phyloP scores from a whole-genome alignment of 1,140 invertebrate species.

The Drosophila mayri region DNA sequence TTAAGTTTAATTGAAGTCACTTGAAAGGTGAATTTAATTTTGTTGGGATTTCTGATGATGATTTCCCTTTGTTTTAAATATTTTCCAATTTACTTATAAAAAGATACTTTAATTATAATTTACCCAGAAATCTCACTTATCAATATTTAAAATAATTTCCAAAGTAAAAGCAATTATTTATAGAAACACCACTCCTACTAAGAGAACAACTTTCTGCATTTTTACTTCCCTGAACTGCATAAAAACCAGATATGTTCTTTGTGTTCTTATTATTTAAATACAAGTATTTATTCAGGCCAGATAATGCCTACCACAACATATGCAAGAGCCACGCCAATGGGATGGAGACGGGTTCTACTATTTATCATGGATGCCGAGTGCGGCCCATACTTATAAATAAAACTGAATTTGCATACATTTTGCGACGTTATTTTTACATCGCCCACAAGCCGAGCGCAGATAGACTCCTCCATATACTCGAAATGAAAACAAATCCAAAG shows the following conservation, averaged over 20 bases:
- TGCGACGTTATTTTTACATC: constrained; percentile 56
- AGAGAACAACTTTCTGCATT: not conserved
- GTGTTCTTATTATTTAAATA: not conserved
- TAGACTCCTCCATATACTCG: constrained; percentile 12
- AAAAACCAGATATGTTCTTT: not conserved
- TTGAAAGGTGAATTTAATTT: too few species aligned
- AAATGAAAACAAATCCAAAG: constrained; percentile 79
- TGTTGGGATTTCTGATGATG: rapidly evolving
- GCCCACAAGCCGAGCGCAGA: constrained; percentile 38
- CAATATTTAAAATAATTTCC: too few species aligned
- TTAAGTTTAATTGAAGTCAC: not conserved
- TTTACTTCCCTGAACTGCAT: not conserved
- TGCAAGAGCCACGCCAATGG: constrained; percentile 1
- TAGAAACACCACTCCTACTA: too few species aligned
- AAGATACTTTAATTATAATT: not conserved
- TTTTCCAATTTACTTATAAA: not conserved
- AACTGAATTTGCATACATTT: constrained; percentile 53
- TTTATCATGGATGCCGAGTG: constrained; percentile 11
- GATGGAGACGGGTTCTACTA: constrained; percentile 4
- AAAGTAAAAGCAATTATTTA: not conserved
- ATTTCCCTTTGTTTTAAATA: too few species aligned
- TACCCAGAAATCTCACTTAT: not conserved
- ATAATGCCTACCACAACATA: constrained; percentile 50
- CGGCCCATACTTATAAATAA: constrained; percentile 46
- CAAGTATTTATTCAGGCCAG: not conserved